Evolutionary conservation across 2,797 vertebrate species (phyloP).

Genomic region (Sebastes wilsoni): DNA sequence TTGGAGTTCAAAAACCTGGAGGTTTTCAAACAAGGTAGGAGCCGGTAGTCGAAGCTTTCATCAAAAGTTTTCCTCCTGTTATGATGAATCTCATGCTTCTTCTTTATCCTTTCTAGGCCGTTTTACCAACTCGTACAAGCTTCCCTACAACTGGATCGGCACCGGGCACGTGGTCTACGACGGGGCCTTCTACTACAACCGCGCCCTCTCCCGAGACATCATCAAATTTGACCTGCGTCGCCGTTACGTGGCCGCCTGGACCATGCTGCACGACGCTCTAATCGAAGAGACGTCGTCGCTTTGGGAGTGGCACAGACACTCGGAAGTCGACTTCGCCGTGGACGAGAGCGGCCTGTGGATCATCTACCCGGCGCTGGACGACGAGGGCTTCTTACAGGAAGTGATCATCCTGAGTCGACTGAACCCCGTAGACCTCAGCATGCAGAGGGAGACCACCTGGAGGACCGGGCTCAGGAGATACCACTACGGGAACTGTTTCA

Average conservation of each 20-base stretch:
- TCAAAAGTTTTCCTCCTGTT: not conserved
- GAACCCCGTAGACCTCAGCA: conserved; percentile 91
- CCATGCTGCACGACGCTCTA: conserved; percentile 92
- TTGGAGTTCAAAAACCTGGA: conserved; percentile 95
- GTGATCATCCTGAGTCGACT: conserved; percentile 94
- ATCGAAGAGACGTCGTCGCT: conserved; percentile 89
- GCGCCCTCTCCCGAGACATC: conserved; percentile 97
- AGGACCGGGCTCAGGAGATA: conserved; percentile 91
- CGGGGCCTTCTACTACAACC: conserved; percentile 96
- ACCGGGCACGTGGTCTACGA: conserved; percentile 94
- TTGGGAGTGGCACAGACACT: conserved; percentile 92
- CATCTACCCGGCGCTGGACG: conserved; percentile 93
- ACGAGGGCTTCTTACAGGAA: conserved; percentile 93
- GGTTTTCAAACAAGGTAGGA: conserved; percentile 93
- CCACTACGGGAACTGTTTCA: conserved; percentile 94
- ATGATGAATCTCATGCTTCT: not conserved
- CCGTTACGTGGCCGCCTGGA: conserved; percentile 92
- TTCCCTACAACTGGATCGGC: conserved; percentile 97
- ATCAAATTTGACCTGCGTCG: conserved; percentile 94
- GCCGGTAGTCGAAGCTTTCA: not conserved
- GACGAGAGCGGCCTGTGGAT: conserved; percentile 98
- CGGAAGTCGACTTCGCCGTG: conserved; percentile 91
- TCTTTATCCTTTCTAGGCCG: conserved; percentile 81
- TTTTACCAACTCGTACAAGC: conserved; percentile 96
- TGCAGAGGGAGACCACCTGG: conserved; percentile 94